phyloP scores from a whole-genome alignment of 2,888 invertebrate genomes.

The Phengaris alcon region DNA sequence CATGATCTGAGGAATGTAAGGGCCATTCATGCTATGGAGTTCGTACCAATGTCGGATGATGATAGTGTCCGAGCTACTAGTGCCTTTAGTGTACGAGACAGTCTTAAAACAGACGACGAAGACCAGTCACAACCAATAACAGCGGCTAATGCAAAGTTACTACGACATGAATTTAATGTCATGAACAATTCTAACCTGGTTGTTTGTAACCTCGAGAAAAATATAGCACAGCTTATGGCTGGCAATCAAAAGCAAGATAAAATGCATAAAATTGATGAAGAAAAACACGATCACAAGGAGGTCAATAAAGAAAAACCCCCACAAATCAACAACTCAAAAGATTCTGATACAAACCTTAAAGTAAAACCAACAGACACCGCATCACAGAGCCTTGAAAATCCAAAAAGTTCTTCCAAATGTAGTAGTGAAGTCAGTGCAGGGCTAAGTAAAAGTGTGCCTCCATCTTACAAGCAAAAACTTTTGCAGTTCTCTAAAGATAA shows the following conservation, averaged over 20 bases:
- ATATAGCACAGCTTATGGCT: slow-evolving; percentile 70
- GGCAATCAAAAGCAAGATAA: slow-evolving; percentile 65
- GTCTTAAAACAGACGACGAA: slow-evolving; percentile 74
- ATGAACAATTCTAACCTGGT: slow-evolving; percentile 74
- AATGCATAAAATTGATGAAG: slow-evolving; percentile 73
- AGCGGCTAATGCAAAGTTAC: slow-evolving; percentile 67
- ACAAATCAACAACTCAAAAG: slow-evolving; percentile 44
- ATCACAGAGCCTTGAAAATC: slow-evolving; percentile 70
- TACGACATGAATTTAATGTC: slow-evolving; percentile 71
- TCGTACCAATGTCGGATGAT: slow-evolving; percentile 72
- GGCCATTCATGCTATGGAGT: slow-evolving; percentile 67
- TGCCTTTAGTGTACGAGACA: slow-evolving; percentile 72
- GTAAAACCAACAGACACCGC: slow-evolving; percentile 63
- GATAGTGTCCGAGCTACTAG: slow-evolving; percentile 74
- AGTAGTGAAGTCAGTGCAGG: slow-evolving; percentile 67
- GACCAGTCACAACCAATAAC: slow-evolving; percentile 71
- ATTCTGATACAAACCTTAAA: slow-evolving; percentile 55
- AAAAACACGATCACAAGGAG: slow-evolving; percentile 55
- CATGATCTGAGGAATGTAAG: slow-evolving; percentile 64
- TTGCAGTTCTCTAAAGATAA: slow-evolving; percentile 74
- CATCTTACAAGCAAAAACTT: slow-evolving; percentile 74
- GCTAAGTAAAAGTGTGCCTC: slow-evolving; percentile 74
- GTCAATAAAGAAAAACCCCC: slow-evolving; percentile 39
- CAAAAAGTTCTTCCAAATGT: slow-evolving; percentile 67
- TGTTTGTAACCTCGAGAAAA: slow-evolving; percentile 72